Base-by-base conservation (phyloP, 2,797 vertebrate species). In the Apogon hyalosoma region DNA sequence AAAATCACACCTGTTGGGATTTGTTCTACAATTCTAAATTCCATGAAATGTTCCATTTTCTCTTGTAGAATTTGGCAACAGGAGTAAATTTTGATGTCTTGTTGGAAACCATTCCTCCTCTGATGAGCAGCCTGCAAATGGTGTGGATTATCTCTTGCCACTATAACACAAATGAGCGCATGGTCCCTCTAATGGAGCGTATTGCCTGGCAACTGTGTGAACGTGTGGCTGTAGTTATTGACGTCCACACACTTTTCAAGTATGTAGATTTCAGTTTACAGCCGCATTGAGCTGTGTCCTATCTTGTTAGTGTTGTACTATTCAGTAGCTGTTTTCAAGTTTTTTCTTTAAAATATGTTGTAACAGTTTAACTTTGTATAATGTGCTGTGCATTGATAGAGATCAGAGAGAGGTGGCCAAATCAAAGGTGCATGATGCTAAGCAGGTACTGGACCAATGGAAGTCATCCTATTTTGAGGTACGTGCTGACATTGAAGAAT, bases 181-280 rank as follows among this genome's bases (percentile, higher is more conserved):
- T 99, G 96, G 88, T 95, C 2, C 93, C 95, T 0, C 89, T 99
- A 42, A 92, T 99, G 97, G 96, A 98, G 39, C 88, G 95, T 0
- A 93, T 99, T 2, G 95, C 96, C 4, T 98, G 97, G 98, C 95
- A 97, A 82, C 92, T 99, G 21, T 93, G 95, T 0, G 84, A 93
- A 10, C 85, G 95, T 0, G 96, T 96, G 40, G 83, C 86, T 79
- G 84, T 72, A 16, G 93, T 85, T 4, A 83, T 99, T 63, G 90
- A 95, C 70, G 85, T 97, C 48, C 88, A 56, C 5, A 88, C 77
- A 0, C 70, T 99, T 39, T 98, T 98, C 73, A 94, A 85, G 98
- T 99, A 76, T 65, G 95, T 73, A 2, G 8, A 62, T 47, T 33
- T 33, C 31, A 45, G 3, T 19, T 11, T 38, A 36, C 7, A 31